phyloP scores from a whole-genome alignment of 92 coral and sea anemone species.

The Blastomussa wellsi region DNA sequence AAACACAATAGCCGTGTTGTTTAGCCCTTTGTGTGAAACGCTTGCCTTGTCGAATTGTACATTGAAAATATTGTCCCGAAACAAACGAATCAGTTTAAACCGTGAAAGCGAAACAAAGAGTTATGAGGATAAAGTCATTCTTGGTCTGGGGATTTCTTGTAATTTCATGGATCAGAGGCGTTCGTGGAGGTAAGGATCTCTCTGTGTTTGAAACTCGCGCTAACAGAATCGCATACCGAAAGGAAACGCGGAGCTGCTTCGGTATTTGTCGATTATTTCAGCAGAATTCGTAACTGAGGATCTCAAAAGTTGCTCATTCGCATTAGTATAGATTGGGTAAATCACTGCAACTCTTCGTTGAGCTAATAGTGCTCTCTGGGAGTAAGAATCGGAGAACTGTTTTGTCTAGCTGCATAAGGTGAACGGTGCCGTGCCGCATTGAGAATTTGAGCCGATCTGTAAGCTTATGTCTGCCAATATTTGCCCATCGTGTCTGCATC shows the following conservation, averaged over 20 bases:
- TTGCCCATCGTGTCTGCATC: constrained; percentile 4
- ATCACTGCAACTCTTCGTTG: neutral
- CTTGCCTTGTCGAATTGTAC: constrained; percentile 16
- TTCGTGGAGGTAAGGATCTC: constrained; percentile 54
- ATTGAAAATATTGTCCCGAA: constrained; percentile 17
- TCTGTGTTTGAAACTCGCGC: neutral
- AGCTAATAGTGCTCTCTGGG: neutral
- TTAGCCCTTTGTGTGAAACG: constrained; percentile 48
- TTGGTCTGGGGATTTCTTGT: constrained; percentile 60
- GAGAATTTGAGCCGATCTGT: neutral
- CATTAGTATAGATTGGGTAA: neutral
- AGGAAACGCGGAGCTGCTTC: constrained; percentile 4
- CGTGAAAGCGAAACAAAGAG: constrained; percentile 4
- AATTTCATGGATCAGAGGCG: neutral
- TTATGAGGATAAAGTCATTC: constrained; percentile 17
- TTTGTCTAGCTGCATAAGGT: too few species aligned
- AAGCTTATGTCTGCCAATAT: constrained; percentile 24
- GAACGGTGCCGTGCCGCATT: neutral
- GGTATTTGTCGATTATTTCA: constrained; percentile 21
- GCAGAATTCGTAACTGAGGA: neutral
- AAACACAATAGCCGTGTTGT: constrained; percentile 65
- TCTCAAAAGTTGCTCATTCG: neutral
- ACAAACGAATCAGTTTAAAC: constrained; percentile 6
- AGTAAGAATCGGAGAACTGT: neutral
- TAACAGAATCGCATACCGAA: constrained; percentile 3